A percentile compares a stretch with the other conserved stretches of the same genome.
Conservation (phyloP, 2,888 invertebrate genomes). For the Norana najaformis region DNA sequence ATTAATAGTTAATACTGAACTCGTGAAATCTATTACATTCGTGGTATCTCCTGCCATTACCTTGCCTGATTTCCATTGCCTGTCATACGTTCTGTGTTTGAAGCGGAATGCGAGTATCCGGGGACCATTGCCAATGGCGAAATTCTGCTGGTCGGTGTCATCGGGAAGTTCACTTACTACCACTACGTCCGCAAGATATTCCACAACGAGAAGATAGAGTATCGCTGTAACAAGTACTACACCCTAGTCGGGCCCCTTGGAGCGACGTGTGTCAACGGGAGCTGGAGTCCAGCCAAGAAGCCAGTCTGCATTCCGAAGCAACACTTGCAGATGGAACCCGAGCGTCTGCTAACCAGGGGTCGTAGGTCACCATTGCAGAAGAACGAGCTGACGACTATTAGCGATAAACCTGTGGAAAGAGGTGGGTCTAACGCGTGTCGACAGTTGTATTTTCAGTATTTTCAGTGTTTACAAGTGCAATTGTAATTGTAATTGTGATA, state of each 20-base stretch:
- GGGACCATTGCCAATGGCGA: conserved; percentile 86
- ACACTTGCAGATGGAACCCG: conserved; percentile 21
- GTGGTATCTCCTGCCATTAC: too few species aligned
- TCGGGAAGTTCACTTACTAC: conserved; percentile 91
- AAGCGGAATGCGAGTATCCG: conserved; percentile 69
- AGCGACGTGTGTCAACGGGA: conserved; percentile 90
- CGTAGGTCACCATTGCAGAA: background rate
- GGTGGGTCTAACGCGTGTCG: background rate
- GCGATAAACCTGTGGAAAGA: background rate
- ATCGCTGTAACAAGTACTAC: conserved; percentile 54
- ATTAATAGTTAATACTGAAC: too few species aligned
- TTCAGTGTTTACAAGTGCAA: too few species aligned
- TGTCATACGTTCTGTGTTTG: background rate
- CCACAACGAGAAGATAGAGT: conserved; percentile 56
- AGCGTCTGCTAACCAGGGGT: background rate
- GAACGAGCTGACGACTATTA: background rate
- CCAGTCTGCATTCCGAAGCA: conserved; percentile 38
- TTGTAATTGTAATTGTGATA: too few species aligned
- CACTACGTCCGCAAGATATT: conserved; percentile 73
- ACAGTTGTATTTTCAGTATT: too few species aligned
- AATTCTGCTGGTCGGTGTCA: conserved; percentile 87
- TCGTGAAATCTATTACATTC: too few species aligned
- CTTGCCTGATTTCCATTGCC: too few species aligned
- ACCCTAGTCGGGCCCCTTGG: conserved; percentile 59
- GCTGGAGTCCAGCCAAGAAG: conserved; percentile 84